Base-by-base conservation (phyloP, 2,888 invertebrate genomes). In the Anaspis maculata region DNA sequence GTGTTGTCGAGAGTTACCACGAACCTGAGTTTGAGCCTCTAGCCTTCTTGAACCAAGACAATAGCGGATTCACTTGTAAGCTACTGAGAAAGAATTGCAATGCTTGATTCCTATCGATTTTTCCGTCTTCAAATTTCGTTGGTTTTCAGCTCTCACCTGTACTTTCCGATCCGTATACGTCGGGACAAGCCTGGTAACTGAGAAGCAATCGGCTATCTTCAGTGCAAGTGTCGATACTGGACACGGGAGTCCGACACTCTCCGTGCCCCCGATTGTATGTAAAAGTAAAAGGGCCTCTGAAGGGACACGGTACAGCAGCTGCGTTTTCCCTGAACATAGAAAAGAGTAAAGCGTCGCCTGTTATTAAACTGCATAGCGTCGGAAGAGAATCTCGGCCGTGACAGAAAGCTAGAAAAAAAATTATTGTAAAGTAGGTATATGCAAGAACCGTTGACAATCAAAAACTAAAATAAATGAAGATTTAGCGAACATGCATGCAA, bases 171-270 rank as follows among this genome's bases (percentile, higher is more conserved):
- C 86, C 89, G 47, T 80, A 77, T 3, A 92, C 83, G 66, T 92
- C 91, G 10, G 89, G 89, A 62, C 95, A 95, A 3, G 91, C 91
- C 63, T 92, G 91, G 66, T 91, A 94, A 65, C 85, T 85, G 57
- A 95, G 80, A 46, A 92, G 74, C 32, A 94, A 73, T 46, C 87
- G 75, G 45, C 89, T 90, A 57, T 91, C 87, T 63, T 94, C 91
- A 1, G 92, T 92, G 66, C 94, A 95, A 55, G 88, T 86, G 65
- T 92, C 92, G 51, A 94, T 87, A 49, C 88, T 88, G 27, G 92
- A 92, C 31, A 84, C 82, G 0, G 94, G 94, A 53, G 79, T 80
- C 46, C 79, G 79, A 67, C 94, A 94, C 59, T 89, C 88, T 12
- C 90, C 90, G 56, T 89, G 84, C 2, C 89, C 91, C 38, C 89